Evolutionary conservation across 2,888 invertebrate genomes (phyloP).

Genomic region (Polia nebulosa): DNA sequence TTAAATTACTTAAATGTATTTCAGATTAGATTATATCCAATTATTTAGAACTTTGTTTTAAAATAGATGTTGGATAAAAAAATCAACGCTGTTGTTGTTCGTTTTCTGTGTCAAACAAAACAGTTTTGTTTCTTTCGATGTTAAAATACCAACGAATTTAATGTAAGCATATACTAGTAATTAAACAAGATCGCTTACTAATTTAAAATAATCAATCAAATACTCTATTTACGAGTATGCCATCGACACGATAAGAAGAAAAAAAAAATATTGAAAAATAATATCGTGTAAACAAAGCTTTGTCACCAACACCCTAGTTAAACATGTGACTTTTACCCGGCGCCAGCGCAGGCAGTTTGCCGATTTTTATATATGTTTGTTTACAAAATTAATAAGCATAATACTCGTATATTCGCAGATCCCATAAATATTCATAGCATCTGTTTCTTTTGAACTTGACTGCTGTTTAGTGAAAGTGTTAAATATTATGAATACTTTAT

Average conservation of each 20-base stretch:
- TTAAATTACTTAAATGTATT: too few relatives aligned
- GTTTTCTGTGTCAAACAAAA: not conserved
- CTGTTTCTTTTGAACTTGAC: slow-evolving; percentile 59
- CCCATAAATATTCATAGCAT: slow-evolving; percentile 32
- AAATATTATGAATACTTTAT: slow-evolving; percentile 58
- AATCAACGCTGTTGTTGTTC: not conserved
- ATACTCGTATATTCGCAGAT: slow-evolving; percentile 21
- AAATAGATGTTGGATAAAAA: not conserved
- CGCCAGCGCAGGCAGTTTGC: slow-evolving; percentile 7
- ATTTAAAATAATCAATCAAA: too few relatives aligned
- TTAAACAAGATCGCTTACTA: too few relatives aligned
- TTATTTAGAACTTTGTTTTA: too few relatives aligned
- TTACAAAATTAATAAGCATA: slow-evolving; percentile 29
- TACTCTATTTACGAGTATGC: too few relatives aligned
- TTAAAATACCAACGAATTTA: not conserved
- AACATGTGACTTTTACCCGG: slow-evolving; percentile 15
- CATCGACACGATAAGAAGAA: too few relatives aligned
- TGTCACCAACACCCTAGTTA: not conserved
- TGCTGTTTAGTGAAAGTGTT: slow-evolving; percentile 70
- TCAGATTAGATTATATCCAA: too few relatives aligned
- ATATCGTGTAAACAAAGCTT: not conserved
- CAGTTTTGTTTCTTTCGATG: not conserved
- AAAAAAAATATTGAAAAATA: not conserved
- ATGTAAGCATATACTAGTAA: too few relatives aligned
- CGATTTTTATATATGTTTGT: slow-evolving; percentile 29